Percentiles rank a stretch among this genome's conserved stretches.
Conservation (phyloP, 2,113 vertebrate species). For the Crocuta crocuta region DNA sequence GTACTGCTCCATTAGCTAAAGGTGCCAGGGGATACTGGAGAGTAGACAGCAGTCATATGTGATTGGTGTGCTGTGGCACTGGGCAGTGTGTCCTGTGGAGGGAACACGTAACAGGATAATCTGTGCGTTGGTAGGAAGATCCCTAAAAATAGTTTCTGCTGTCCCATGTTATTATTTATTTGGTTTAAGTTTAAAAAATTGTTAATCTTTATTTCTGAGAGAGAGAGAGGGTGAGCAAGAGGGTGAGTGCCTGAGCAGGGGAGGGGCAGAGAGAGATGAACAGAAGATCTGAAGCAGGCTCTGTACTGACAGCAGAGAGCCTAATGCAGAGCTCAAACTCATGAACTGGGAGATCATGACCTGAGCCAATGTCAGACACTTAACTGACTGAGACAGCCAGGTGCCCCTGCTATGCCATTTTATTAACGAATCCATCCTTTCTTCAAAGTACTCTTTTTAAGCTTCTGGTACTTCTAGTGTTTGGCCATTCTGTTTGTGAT, state of each 20-base stretch:
- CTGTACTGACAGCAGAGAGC: no score
- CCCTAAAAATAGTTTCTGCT: background rate
- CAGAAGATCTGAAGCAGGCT: no score
- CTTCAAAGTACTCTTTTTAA: background rate
- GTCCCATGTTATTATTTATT: background rate
- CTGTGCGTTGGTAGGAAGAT: background rate
- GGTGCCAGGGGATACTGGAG: background rate
- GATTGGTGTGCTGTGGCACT: background rate
- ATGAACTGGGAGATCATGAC: no score
- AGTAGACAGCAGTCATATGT: background rate
- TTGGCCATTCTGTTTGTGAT: background rate
- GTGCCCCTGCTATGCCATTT: background rate
- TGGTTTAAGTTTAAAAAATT: no score
- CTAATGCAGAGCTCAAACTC: no score
- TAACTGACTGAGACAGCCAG: no score
- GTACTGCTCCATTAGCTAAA: background rate
- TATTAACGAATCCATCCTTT: background rate
- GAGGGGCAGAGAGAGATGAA: no score
- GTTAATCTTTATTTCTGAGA: no score
- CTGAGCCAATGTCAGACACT: no score
- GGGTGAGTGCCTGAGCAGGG: no score
- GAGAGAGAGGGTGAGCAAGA: no score
- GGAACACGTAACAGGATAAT: background rate
- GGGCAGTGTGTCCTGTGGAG: background rate
- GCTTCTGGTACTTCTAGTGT: background rate